Conservation (phyloP, 23 tunicate genomes). For the Clavelina lepadiformis region DNA sequence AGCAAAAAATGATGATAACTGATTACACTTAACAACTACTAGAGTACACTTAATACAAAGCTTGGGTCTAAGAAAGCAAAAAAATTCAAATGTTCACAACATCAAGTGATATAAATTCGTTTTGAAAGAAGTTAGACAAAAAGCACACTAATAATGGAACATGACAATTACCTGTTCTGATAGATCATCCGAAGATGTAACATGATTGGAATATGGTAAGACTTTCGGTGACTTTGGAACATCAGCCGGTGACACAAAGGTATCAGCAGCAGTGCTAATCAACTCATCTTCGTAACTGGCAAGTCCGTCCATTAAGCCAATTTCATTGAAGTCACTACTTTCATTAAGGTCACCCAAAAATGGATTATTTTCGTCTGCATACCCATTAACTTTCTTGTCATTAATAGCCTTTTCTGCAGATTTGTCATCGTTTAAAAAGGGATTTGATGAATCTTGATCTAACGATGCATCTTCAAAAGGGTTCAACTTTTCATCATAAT, state of each 20-base stretch:
- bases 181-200: too few species aligned
- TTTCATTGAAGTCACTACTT: slow-evolving; percentile 8
- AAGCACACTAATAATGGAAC: too few species aligned
- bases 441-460: slow-evolving; percentile 4
- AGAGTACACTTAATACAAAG: too few species aligned
- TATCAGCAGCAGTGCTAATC: slow-evolving; percentile 48
- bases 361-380: slow-evolving; percentile 14
- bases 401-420: background rate
- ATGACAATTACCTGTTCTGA: too few species aligned
- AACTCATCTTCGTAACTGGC: slow-evolving; percentile 71
- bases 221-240: background rate
- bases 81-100: too few species aligned
- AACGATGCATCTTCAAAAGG: slow-evolving; percentile 31
- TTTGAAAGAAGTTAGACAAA: too few species aligned
- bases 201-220: too few species aligned
- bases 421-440: slow-evolving; percentile 1
- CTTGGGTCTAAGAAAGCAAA: too few species aligned
- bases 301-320: slow-evolving; percentile 40
- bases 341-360: slow-evolving; percentile 19
- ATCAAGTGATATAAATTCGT: too few species aligned
- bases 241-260: slow-evolving; percentile 16
- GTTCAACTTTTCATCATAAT: slow-evolving; percentile 11
- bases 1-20: too few species aligned
- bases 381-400: too few species aligned
- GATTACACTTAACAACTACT: too few species aligned